Evolutionary conservation across 2,113 vertebrate species (phyloP).

Genomic region (Notiomystis cincta): DNA sequence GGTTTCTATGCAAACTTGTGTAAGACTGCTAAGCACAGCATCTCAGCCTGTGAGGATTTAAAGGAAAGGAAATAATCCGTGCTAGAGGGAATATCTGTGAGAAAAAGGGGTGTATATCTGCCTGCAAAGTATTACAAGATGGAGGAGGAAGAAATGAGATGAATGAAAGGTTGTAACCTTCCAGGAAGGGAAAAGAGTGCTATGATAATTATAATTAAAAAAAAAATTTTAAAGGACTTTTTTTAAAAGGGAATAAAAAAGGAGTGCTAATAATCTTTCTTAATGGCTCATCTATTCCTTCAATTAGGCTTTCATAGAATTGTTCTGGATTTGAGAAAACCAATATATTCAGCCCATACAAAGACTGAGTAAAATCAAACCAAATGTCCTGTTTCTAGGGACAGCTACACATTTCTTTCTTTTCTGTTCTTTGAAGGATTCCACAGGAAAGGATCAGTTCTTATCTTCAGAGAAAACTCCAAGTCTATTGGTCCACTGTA

Average conservation of each 20-base stretch:
- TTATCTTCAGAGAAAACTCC: not conserved
- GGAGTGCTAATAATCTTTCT: not conserved
- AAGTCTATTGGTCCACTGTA: not conserved
- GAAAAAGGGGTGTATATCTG: not conserved
- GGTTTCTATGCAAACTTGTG: not conserved
- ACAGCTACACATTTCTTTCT: not conserved
- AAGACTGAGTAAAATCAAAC: not conserved
- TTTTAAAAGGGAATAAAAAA: fast-evolving
- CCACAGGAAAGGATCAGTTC: not conserved
- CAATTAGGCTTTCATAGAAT: not conserved
- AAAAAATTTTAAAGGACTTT: not conserved
- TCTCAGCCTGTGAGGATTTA: not conserved
- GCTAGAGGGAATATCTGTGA: not conserved
- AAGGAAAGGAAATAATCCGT: not conserved
- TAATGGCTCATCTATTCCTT: not conserved
- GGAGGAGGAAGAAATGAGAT: not conserved
- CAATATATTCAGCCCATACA: not conserved
- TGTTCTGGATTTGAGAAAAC: not conserved
- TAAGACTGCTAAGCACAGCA: not conserved
- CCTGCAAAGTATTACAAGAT: not conserved
- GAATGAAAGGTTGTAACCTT: not conserved
- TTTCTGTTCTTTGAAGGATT: not conserved
- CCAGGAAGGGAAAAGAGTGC: not conserved
- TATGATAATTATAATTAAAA: not conserved
- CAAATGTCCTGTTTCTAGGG: not conserved